A percentile compares a stretch with the other conserved stretches of the same genome.
Evolutionary conservation across 2,113 vertebrate species (phyloP).

Genomic region (Ictidomys tridecemlineatus): DNA sequence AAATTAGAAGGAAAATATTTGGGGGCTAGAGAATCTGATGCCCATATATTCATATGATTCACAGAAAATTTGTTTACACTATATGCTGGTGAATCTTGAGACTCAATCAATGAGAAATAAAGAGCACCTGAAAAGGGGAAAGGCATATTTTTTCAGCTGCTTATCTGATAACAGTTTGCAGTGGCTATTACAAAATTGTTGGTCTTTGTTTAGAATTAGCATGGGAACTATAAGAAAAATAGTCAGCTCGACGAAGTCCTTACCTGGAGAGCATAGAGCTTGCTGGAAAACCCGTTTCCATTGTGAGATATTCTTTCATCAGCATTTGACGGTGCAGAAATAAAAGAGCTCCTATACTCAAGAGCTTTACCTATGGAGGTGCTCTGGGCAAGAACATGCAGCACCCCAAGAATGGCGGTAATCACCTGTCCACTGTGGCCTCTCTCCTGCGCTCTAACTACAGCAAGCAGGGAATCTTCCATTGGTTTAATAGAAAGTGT

Average conservation of each 20-base stretch:
- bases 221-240: not conserved
- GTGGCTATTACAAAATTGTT: slow-evolving; percentile 3
- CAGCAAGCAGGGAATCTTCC: not conserved
- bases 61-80: not conserved
- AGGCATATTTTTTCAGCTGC: slow-evolving; percentile 48
- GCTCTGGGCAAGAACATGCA: not conserved
- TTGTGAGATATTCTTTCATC: not conserved
- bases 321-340: not conserved
- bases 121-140: not conserved
- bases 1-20: not conserved
- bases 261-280: not conserved
- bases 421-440: not conserved
- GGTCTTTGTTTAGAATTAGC: not conserved
- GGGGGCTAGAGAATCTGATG: not conserved
- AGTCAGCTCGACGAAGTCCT: not conserved
- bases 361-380: not conserved
- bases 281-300: not conserved
- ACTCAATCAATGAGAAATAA: slow-evolving; percentile 57
- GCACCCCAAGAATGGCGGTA: not conserved
- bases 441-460: not conserved
- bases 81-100: slow-evolving; percentile 41
- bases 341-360: not conserved
- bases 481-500: not conserved
- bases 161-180: slow-evolving; percentile 73
- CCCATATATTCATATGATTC: not conserved